These are phyloP conservation scores for Sebastes minor DNA, from an alignment of 2,797 vertebrate species.

Conservation along the genomic window DNA sequence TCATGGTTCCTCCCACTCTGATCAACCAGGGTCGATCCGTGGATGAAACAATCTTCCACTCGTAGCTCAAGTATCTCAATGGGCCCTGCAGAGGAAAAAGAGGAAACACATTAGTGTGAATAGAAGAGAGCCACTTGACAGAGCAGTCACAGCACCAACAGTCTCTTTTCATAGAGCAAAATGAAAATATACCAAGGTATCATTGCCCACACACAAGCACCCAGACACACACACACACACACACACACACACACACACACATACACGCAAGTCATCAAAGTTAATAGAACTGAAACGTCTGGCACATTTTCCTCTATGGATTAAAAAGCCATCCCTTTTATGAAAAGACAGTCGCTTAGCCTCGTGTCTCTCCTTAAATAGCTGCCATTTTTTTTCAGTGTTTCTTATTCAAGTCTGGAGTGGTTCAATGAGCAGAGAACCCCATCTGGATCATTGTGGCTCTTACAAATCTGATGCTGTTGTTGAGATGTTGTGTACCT, in stretches of 20 bases:
- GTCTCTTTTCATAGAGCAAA: slow-evolving; percentile 35
- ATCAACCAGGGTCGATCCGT: slow-evolving; percentile 29
- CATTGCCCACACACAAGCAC: slow-evolving; percentile 28
- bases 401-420: slow-evolving; percentile 46
- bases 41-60: slow-evolving; percentile 43
- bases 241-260: slow-evolving; percentile 19
- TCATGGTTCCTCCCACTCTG: slow-evolving; percentile 36
- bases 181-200: slow-evolving; percentile 44
- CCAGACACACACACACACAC: slow-evolving; percentile 12
- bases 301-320: slow-evolving; percentile 29
- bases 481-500: slow-evolving; percentile 60
- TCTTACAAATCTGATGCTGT: slow-evolving; percentile 43
- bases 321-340: slow-evolving; percentile 38
- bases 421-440: slow-evolving; percentile 45
- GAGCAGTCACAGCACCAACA: slow-evolving; percentile 29
- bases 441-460: slow-evolving; percentile 65
- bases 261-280: slow-evolving; percentile 32
- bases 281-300: slow-evolving; percentile 42
- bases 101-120: slow-evolving; percentile 53
- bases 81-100: slow-evolving; percentile 60
- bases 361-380: slow-evolving; percentile 25
- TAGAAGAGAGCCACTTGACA: slow-evolving; percentile 49
- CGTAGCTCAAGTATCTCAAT: slow-evolving; percentile 44
- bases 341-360: slow-evolving; percentile 21
- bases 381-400: slow-evolving; percentile 12